Evolutionary conservation across 2,797 vertebrate species (phyloP).

Genomic region (Carcharodon carcharias): DNA sequence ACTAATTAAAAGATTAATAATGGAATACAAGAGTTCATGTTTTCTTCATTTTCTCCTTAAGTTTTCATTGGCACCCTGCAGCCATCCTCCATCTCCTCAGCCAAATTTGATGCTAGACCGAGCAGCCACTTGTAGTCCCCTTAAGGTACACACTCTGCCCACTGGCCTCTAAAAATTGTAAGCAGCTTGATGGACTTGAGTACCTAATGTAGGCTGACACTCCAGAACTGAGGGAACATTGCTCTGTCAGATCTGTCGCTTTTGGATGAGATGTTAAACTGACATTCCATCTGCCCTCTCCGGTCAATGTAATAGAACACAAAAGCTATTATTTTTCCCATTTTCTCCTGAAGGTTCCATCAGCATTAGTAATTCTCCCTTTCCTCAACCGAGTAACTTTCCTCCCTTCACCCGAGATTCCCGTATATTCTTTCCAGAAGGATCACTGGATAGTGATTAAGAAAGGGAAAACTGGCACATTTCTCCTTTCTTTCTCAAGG

Average conservation of each 20-base stretch:
- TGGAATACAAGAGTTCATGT: neutral
- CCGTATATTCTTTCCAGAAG: neutral
- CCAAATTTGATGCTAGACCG: neutral
- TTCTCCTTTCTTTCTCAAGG: neutral
- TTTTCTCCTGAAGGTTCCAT: neutral
- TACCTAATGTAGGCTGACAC: neutral
- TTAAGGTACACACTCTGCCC: neutral
- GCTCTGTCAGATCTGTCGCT: neutral
- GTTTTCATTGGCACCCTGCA: neutral
- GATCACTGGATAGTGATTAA: neutral
- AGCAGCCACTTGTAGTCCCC: neutral
- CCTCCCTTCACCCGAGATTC: neutral
- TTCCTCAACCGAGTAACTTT: neutral
- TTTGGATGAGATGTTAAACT: neutral
- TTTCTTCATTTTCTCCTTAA: neutral
- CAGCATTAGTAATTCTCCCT: neutral
- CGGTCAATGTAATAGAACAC: neutral
- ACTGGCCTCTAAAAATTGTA: neutral
- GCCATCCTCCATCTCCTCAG: neutral
- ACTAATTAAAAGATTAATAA: neutral
- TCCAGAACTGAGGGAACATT: neutral
- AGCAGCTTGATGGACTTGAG: neutral
- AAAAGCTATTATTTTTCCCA: neutral
- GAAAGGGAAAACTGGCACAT: neutral
- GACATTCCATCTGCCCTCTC: neutral